phyloP scores from a whole-genome alignment of 2,797 vertebrate species.

The Pelochelys cantorii region DNA sequence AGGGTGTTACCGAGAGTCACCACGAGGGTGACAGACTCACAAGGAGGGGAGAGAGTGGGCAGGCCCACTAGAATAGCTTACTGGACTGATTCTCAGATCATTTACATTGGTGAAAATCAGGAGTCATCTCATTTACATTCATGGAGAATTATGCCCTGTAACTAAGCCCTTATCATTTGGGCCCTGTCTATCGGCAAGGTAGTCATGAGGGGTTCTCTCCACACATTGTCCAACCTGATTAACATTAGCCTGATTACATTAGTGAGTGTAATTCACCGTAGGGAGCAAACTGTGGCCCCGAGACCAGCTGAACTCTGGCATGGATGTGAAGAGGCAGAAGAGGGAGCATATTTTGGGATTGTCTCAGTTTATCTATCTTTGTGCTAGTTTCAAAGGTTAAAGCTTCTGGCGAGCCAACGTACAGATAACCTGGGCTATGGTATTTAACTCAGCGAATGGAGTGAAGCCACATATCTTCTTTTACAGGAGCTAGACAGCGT shows the following conservation, averaged over 20 bases:
- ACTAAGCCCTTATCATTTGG: background rate
- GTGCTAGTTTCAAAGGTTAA: background rate
- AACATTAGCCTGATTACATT: background rate
- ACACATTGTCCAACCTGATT: background rate
- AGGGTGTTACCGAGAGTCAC: background rate
- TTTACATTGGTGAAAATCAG: background rate
- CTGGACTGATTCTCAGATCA: background rate
- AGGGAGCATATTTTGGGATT: background rate
- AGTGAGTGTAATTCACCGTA: background rate
- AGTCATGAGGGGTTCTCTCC: background rate
- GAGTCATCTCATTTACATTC: accelerated
- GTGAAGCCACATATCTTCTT: background rate
- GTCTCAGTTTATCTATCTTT: background rate
- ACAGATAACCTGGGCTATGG: background rate
- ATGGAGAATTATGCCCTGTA: background rate
- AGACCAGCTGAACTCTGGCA: background rate
- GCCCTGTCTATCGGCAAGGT: background rate
- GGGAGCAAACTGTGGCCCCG: background rate
- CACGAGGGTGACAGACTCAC: background rate
- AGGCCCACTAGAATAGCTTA: background rate
- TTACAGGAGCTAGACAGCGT: background rate
- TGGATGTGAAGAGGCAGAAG: background rate
- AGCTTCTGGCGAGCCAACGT: background rate
- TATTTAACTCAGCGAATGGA: background rate
- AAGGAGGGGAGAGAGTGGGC: background rate